Percentiles rank a stretch among this genome's conserved stretches.
These are phyloP conservation scores for Lingula anatina DNA, from an alignment of 2,888 invertebrate genomes.

Conservation along the genomic window DNA sequence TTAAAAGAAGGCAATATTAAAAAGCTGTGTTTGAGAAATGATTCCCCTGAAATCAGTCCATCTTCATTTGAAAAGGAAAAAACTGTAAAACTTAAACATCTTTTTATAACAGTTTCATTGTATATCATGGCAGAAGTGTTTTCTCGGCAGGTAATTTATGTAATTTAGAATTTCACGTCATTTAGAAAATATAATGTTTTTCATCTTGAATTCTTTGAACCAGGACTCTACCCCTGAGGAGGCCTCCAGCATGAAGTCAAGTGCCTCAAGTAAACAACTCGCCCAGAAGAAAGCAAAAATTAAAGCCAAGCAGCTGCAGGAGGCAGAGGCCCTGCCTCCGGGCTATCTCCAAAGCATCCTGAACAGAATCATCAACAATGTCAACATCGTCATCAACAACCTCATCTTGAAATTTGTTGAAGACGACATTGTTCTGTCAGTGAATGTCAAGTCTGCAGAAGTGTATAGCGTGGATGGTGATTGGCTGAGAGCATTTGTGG, in stretches of 20 bases:
- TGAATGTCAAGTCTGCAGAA: constrained; percentile 81
- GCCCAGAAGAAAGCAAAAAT: not conserved
- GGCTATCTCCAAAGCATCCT: constrained; percentile 82
- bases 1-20: too few species aligned
- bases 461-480: constrained; percentile 52
- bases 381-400: constrained; percentile 84
- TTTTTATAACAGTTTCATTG: too few species aligned
- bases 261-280: constrained; percentile 59
- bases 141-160: too few species aligned
- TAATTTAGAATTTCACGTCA: too few species aligned
- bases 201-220: too few species aligned
- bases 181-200: too few species aligned
- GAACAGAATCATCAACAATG: constrained; percentile 87
- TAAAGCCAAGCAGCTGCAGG: constrained; percentile 11
- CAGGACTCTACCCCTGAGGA: not conserved
- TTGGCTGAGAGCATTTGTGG: constrained; percentile 82
- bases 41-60: too few species aligned
- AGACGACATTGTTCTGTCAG: constrained; percentile 89
- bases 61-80: too few species aligned
- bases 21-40: too few species aligned
- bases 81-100: too few species aligned
- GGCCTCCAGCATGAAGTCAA: constrained; percentile 54
- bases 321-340: constrained; percentile 59
- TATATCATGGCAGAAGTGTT: too few species aligned
- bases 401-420: constrained; percentile 93